Base-by-base conservation (phyloP, 1,140 invertebrate genomes). In the Lordiphosa mommai region DNA sequence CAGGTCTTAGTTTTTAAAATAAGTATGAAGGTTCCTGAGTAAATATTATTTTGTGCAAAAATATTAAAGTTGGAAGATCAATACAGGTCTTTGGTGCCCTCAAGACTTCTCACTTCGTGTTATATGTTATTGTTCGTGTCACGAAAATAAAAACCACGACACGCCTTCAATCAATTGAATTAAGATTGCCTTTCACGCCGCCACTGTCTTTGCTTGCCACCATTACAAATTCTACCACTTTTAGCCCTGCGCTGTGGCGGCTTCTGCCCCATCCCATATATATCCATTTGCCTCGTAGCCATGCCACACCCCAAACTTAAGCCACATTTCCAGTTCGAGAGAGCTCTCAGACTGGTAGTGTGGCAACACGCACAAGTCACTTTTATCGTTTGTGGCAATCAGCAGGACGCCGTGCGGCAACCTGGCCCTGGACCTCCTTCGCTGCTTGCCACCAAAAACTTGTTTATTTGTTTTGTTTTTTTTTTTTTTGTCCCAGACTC, bases 171-270 rank as follows among this genome's bases (percentile, higher is more conserved):
- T n/a, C 13, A 17, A 38, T 30, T 48, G 6, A 5, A 8, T 13
- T 12, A 2, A 6, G 3, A 37, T 37, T 7, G 13, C 65, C 41
- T 47, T 41, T 17, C 23, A 1, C 12, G 34, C n/a, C 60, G 55
- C 66, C 76, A 10, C 61, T 74, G 72, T 7, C 13, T 16, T 10
- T 7, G 13, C 29, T 58, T 40, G 50, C 76, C 76, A 84, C 76
- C 76, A 82, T 82, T 84, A 72, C 77, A 60, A 82, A 84, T 76
- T 84, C 77, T 72, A 76, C 72, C 77, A 82, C 71, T 84, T 72
- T 52, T 65, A 38, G 55, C 52, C 61, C 52, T 29, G 30, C 27
- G 46, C 43, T 33, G 53, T 38, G 33, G 59, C 36, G 30, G 37
- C 52, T 55, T 53, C 60, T 64, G 55, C 65, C 48, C 47, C 72